These are phyloP conservation scores for Corydoras maculifer DNA, from an alignment of 2,113 vertebrate genomes.

Conservation along the genomic window DNA sequence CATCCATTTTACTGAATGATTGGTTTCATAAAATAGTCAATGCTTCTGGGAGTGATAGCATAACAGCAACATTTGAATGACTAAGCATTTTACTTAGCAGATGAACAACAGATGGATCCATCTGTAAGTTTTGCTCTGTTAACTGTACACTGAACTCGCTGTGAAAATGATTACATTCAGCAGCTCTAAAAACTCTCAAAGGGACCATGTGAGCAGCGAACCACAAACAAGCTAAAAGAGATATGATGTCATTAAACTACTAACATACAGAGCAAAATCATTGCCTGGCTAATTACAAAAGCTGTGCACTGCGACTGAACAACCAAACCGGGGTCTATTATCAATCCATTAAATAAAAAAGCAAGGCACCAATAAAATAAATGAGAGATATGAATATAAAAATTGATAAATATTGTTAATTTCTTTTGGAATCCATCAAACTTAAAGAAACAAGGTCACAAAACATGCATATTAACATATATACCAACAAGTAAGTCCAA, in stretches of 20 bases:
- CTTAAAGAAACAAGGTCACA: not conserved
- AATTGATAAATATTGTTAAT: no score
- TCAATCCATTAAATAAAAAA: not conserved
- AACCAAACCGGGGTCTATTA: slow-evolving; percentile 2
- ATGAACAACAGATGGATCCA: not conserved
- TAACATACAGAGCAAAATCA: slow-evolving; percentile 9
- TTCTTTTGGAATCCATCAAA: no score
- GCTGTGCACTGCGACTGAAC: not conserved
- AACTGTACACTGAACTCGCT: not conserved
- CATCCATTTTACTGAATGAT: not conserved
- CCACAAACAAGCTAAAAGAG: slow-evolving; percentile 23
- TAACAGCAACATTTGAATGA: slow-evolving; percentile 11
- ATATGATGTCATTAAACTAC: not conserved
- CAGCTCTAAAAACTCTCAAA: not conserved
- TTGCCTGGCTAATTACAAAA: slow-evolving; percentile 16
- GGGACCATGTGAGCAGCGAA: slow-evolving; percentile 37
- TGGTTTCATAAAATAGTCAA: not conserved
- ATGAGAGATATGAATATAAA: no score
- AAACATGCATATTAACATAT: not conserved
- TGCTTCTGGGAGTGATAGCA: not conserved
- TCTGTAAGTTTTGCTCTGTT: not conserved
- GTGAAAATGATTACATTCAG: slow-evolving; percentile 36
- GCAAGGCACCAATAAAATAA: slow-evolving; percentile 5
- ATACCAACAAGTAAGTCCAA: not conserved
- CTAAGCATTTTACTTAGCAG: slow-evolving; percentile 3